Evolutionary conservation across 30 jellyfish, hydroid and myxozoan genomes (phyloP).

Genomic region (Mastigias papua): DNA sequence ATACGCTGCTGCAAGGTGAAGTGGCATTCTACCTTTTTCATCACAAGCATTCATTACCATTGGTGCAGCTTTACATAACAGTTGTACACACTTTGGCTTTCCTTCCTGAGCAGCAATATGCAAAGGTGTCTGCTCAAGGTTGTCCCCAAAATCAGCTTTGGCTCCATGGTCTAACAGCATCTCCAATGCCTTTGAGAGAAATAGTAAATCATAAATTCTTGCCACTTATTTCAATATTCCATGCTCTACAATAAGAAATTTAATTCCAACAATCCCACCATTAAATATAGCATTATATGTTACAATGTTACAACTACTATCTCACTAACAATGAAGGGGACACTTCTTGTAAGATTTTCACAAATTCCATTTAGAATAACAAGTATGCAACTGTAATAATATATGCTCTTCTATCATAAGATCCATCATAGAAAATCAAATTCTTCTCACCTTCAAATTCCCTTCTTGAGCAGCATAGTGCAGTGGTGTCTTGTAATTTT

Average conservation of each 20-base stretch:
- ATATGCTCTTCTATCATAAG: not conserved
- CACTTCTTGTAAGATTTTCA: no score
- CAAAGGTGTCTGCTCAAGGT: slow-evolving; percentile 88
- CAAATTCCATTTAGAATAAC: no score
- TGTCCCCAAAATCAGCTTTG: slow-evolving; percentile 83
- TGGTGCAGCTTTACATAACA: slow-evolving; percentile 78
- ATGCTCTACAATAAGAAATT: no score
- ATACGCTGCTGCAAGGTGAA: slow-evolving; percentile 89
- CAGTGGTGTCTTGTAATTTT: slow-evolving; percentile 88
- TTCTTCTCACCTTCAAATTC: slow-evolving; percentile 59
- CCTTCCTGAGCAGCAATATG: slow-evolving; percentile 95
- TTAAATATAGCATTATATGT: no score
- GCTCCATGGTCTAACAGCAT: slow-evolving; percentile 79
- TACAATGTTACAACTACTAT: no score
- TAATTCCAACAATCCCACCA: no score
- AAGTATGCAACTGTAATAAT: no score
- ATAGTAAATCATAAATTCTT: no score
- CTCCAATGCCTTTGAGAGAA: slow-evolving; percentile 73
- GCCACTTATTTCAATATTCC: no score
- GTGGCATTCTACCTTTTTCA: slow-evolving; percentile 93
- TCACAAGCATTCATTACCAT: slow-evolving; percentile 82
- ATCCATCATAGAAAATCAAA: not conserved
- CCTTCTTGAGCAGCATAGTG: slow-evolving; percentile 94
- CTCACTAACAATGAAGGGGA: no score
- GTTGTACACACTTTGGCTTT: slow-evolving; percentile 59